Conservation (phyloP, 1,140 invertebrate species). For the Drosophila orena region DNA sequence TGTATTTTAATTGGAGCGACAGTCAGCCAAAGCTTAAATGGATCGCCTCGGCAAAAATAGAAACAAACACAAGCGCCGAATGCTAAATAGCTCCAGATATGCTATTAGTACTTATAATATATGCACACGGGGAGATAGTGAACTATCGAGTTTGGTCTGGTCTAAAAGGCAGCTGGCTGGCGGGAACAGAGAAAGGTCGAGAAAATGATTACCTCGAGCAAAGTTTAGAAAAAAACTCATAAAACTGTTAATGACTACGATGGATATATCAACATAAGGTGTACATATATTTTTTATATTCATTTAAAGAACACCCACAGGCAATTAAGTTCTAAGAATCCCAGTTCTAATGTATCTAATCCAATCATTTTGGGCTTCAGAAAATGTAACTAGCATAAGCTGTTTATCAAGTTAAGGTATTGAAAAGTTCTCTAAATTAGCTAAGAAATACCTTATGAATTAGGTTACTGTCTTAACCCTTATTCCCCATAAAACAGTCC, state of each 20-base stretch:
- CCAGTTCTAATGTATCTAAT: neutral
- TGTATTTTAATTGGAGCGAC: slow-evolving; percentile 76
- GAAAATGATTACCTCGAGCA: slow-evolving; percentile 5
- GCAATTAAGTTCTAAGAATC: neutral
- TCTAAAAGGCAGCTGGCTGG: slow-evolving; percentile 19
- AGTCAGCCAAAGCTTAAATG: slow-evolving; percentile 40
- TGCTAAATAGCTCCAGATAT: slow-evolving; percentile 39
- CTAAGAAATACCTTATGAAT: too few species aligned
- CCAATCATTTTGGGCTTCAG: too few species aligned
- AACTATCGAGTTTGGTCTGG: slow-evolving; percentile 28
- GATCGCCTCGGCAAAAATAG: slow-evolving; percentile 18
- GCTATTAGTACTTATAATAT: slow-evolving; percentile 36
- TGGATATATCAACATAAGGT: too few species aligned
- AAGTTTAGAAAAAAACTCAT: neutral
- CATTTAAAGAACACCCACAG: neutral
- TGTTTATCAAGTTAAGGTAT: too few species aligned
- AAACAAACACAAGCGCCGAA: slow-evolving; percentile 14
- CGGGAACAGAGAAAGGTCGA: slow-evolving; percentile 6
- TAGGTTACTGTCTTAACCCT: neutral
- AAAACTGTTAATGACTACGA: too few species aligned
- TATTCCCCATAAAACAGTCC: neutral
- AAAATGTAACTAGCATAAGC: too few species aligned
- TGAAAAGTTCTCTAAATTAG: too few species aligned
- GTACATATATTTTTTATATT: too few species aligned
- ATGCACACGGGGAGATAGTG: slow-evolving; percentile 22